These are phyloP conservation scores for Miniopterus natalensis DNA, from an alignment of 2,113 vertebrate species.

Conservation along the genomic window DNA sequence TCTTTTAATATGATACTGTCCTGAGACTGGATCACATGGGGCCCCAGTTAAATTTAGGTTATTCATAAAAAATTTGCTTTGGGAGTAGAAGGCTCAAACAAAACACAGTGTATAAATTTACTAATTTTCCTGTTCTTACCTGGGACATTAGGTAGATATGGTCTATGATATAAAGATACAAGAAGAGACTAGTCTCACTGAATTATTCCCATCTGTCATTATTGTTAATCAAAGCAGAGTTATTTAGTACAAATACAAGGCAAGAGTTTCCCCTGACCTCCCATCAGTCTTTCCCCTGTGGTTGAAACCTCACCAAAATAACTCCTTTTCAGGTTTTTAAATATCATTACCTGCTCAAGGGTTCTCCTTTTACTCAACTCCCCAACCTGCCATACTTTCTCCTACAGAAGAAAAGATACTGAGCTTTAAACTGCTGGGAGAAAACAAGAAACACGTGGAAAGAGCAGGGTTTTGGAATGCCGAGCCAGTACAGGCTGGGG, in stretches of 20 bases:
- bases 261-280: neutral
- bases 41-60: neutral
- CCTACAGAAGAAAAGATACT: neutral
- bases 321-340: slow-evolving; percentile 39
- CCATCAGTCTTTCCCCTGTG: neutral
- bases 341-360: neutral
- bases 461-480: neutral
- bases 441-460: neutral
- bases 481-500: neutral
- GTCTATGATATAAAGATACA: neutral
- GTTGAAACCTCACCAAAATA: neutral
- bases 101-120: neutral
- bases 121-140: neutral
- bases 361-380: neutral
- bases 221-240: slow-evolving; percentile 48
- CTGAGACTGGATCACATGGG: neutral
- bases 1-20: neutral
- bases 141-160: slow-evolving; percentile 16
- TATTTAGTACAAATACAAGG: slow-evolving; percentile 57
- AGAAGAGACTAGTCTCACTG: slow-evolving; percentile 5
- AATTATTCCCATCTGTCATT: slow-evolving; percentile 36
- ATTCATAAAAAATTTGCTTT: slow-evolving; percentile 15
- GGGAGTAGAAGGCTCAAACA: neutral
- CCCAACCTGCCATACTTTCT: no score
- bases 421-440: neutral